These are phyloP conservation scores for Zelostemma sp. DNA, from an alignment of 1,140 invertebrate genomes.

Conservation along the genomic window DNA sequence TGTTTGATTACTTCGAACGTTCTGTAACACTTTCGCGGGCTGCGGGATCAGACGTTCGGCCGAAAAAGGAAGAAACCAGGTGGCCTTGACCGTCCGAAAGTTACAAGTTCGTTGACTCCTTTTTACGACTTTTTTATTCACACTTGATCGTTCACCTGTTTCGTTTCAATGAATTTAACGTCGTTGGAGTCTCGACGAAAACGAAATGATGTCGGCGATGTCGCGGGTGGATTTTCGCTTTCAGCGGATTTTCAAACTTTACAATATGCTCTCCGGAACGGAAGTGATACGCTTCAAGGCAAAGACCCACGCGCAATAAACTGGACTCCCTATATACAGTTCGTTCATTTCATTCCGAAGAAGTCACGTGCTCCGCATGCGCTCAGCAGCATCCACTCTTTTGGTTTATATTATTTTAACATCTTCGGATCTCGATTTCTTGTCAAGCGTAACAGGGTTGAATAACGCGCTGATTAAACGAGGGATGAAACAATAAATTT, in stretches of 20 bases:
- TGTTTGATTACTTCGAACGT: not conserved
- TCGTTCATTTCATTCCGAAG: conserved; percentile 31
- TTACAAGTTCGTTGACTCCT: not conserved
- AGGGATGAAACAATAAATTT: not conserved
- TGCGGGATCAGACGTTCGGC: not conserved
- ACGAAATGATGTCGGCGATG: not conserved
- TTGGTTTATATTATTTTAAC: not conserved
- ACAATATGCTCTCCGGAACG: not conserved
- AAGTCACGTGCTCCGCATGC: conserved; percentile 34
- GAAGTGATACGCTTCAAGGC: conserved; percentile 15
- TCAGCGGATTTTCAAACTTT: not conserved
- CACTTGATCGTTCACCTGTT: not conserved
- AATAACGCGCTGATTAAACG: not conserved
- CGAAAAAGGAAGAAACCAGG: not conserved
- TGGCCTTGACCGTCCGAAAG: not conserved
- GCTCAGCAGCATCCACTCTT: conserved; percentile 13
- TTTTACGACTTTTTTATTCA: not conserved
- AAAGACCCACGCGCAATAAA: conserved; percentile 48
- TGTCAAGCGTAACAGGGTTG: not conserved
- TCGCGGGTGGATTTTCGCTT: not conserved
- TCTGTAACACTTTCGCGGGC: not conserved
- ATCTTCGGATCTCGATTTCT: too few relatives aligned
- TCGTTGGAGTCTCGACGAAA: not conserved
- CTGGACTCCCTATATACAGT: conserved; percentile 35
- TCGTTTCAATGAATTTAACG: not conserved